Evolutionary conservation across 2,888 invertebrate genomes (phyloP), one percentile per base, ranked within the genome.

Genomic region (Trissolcus japonicus): DNA sequence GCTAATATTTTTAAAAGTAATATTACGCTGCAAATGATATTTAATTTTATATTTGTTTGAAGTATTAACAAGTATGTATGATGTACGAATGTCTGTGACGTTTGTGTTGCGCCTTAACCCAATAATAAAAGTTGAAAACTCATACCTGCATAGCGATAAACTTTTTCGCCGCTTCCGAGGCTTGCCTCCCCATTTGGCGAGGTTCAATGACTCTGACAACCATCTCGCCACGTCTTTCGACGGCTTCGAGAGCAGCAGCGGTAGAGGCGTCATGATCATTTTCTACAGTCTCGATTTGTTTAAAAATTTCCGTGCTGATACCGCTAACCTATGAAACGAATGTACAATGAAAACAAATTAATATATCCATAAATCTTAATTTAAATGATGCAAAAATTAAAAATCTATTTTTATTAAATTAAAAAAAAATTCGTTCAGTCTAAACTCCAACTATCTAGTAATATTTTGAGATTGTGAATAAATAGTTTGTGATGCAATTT

Each of bases 241-340:
- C 97, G 87, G 95, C 94, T 91, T 96, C 96, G 90, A 97, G 92
- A 82, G 96, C 96, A 84, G 96, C 96, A 80, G 97, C 96, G 82
- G 96, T 96, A 85, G 96, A 95, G 82, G 96, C 95, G 90, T 97
- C 96, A 91, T 96, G 96, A 90, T 97, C 97, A 91, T 97, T 97
- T 91, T 97, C 97, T 84, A 97, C 95, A 88, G 96, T 95, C 92
- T 98, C 97, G 93, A 98, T 96, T 93, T 97, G 97, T 87, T 96
- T 95, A 92, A 97, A 98, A 90, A 97, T 97, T 92, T 97, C 97
- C 89, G 95, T 96, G 90, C 96, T 96, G 88, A 97, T 97, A 87
- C 97, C 97, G 90, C 97, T 97, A 89, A 97, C 97, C 95, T 95
- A 16, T 50, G n/a, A 41, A 65, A 61, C 41, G 35, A 0, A 59